These are phyloP conservation scores for Orientallactaga bullata DNA, from an alignment of 2,113 vertebrate species.

Conservation along the genomic window DNA sequence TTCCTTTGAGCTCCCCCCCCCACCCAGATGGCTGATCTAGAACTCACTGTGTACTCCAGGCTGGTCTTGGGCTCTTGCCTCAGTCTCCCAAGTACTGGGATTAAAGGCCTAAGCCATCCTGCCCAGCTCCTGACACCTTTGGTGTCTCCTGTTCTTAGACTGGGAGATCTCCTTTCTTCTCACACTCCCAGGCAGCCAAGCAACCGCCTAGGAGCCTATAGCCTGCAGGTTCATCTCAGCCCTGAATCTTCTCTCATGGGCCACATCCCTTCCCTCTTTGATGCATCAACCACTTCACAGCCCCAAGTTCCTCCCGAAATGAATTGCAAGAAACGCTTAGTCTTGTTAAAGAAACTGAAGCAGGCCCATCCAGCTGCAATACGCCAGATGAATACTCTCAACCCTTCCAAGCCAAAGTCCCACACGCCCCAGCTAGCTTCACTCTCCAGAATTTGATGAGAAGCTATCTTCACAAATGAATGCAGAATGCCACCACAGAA, in stretches of 20 bases:
- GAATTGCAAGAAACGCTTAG: neutral
- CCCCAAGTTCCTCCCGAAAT: neutral
- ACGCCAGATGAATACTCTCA: neutral
- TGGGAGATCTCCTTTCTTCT: neutral
- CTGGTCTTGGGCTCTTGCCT: too few relatives aligned
- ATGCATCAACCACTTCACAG: neutral
- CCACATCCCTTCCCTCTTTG: neutral
- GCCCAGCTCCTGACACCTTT: neutral
- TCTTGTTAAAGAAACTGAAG: neutral
- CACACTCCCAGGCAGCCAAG: neutral
- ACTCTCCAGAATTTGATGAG: neutral
- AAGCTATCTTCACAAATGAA: rapidly evolving
- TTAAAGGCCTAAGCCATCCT: neutral
- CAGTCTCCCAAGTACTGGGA: neutral
- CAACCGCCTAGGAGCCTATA: neutral
- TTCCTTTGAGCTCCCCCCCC: neutral
- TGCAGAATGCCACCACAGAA: neutral
- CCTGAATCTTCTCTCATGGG: neutral
- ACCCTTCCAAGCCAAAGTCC: neutral
- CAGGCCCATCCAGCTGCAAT: neutral
- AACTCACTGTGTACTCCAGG: too few relatives aligned
- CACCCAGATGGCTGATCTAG: too few relatives aligned
- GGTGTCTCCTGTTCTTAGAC: neutral
- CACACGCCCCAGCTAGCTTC: neutral
- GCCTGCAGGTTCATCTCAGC: neutral